Percentiles rank a stretch among this genome's conserved stretches.
phyloP scores from a whole-genome alignment of 2,888 invertebrate genomes.

The Agonopterix alstromeriana region DNA sequence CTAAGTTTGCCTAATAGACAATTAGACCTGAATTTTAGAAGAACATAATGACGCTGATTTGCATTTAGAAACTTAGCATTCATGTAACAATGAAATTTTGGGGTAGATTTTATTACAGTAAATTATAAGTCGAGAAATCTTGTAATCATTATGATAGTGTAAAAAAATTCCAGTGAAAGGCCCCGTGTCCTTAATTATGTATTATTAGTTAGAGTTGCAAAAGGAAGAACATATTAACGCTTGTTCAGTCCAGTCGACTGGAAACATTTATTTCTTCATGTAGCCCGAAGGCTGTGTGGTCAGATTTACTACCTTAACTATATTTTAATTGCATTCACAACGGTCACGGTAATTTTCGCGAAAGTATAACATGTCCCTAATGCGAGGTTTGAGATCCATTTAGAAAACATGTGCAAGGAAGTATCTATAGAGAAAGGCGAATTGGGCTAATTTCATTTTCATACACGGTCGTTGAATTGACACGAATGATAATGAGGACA shows the following conservation, averaged over 20 bases:
- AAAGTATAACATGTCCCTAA: slow-evolving; percentile 23
- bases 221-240: background rate
- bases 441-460: background rate
- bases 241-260: background rate
- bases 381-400: slow-evolving; percentile 7
- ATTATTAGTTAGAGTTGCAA: background rate
- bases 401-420: slow-evolving; percentile 1
- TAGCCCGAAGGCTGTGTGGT: slow-evolving; percentile 8
- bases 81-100: background rate
- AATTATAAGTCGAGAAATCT: slow-evolving; percentile 2
- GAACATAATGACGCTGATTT: slow-evolving; percentile 18
- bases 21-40: slow-evolving; percentile 17
- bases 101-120: slow-evolving; percentile 2
- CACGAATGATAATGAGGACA: too few species aligned
- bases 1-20: slow-evolving; percentile 24
- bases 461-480: too few species aligned
- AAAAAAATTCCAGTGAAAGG: slow-evolving; percentile 1
- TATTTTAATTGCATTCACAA: slow-evolving; percentile 17
- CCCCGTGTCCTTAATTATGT: background rate
- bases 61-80: slow-evolving; percentile 18
- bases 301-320: slow-evolving; percentile 15
- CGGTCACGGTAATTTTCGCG: slow-evolving; percentile 19
- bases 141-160: background rate
- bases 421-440: background rate
- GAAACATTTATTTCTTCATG: background rate